Conservation (phyloP, 2,797 vertebrate genomes). For the Florisuga fusca region DNA sequence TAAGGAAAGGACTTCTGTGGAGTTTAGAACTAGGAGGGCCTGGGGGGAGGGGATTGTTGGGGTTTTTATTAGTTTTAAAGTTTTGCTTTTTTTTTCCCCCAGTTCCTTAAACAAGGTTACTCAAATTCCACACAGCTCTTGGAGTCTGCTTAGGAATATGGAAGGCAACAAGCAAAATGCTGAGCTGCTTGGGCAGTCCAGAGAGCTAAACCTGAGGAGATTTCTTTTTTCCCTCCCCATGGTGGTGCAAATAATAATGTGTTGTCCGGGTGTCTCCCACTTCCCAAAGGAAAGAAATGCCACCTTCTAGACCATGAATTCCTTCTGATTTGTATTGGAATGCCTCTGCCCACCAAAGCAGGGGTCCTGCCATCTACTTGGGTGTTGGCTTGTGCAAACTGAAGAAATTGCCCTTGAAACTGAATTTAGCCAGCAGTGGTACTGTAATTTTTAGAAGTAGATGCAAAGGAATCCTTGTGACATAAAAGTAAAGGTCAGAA, state of each 20-base stretch:
- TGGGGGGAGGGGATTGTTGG: accelerated
- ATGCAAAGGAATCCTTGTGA: not conserved
- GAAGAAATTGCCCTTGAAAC: not conserved
- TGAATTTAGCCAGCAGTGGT: not conserved
- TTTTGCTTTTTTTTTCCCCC: not conserved
- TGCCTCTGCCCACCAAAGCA: not conserved
- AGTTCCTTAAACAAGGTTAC: not conserved
- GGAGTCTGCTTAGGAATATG: not conserved
- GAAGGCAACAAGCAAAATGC: not conserved
- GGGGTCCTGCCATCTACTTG: not conserved
- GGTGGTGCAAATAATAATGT: not conserved
- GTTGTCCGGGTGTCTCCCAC: not conserved
- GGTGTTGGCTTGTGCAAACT: not conserved
- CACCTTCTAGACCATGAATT: not conserved
- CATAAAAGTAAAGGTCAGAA: not conserved
- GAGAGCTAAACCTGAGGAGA: not conserved
- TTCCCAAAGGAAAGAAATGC: not conserved
- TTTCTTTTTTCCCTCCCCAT: not conserved
- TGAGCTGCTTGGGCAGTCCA: not conserved
- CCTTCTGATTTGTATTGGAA: not conserved
- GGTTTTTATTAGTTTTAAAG: not conserved
- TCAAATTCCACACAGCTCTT: not conserved
- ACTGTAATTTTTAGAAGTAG: not conserved
- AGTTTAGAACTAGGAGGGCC: accelerated
- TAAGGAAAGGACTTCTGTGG: not conserved